Conservation (phyloP, 2,888 invertebrate species). For the Capitulum mitella region DNA sequence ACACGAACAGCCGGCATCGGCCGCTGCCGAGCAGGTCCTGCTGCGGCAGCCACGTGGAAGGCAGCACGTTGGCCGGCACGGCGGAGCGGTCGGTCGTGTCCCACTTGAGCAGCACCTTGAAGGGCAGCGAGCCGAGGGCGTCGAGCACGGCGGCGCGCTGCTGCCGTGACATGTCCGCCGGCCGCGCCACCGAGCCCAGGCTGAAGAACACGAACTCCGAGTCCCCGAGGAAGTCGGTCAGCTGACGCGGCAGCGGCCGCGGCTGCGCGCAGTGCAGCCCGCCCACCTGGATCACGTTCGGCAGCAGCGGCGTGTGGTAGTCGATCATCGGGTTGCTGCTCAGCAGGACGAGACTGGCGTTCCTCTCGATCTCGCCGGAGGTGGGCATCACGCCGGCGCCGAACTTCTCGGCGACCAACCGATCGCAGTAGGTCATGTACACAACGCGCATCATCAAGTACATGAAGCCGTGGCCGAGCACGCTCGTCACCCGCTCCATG, state of each 20-base stretch:
- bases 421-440: neutral
- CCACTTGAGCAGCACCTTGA: conserved; percentile 77
- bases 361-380: neutral
- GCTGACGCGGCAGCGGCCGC: neutral
- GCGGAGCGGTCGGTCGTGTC: conserved; percentile 55
- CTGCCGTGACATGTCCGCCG: neutral
- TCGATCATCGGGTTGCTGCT: neutral
- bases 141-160: conserved; percentile 48
- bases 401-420: neutral
- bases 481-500: neutral
- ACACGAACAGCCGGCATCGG: neutral
- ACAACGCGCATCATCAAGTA: neutral
- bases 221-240: neutral
- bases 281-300: neutral
- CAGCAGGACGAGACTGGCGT: neutral
- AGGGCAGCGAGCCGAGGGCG: conserved; percentile 66
- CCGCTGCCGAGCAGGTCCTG: neutral
- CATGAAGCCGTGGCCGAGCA: neutral
- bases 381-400: neutral
- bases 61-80: conserved; percentile 55
- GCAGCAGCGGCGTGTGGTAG: neutral
- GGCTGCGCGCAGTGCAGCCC: neutral
- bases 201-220: neutral
- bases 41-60: conserved; percentile 35
- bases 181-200: neutral